Conservation (phyloP, 2,113 vertebrate species). For the Tylochromis polylepis region DNA sequence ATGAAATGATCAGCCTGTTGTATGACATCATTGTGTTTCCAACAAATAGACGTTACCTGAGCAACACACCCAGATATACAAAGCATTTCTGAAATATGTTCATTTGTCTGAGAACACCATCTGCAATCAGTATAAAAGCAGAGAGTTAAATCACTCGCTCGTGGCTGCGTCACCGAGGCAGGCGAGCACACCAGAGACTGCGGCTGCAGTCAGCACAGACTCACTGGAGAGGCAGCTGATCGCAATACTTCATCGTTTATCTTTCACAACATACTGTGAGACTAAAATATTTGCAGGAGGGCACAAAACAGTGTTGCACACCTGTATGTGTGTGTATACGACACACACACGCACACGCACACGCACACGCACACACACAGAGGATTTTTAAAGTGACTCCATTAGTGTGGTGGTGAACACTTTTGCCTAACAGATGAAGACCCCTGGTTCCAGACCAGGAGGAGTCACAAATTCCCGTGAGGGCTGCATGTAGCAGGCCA, state of each 20-base stretch:
- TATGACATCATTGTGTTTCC: not conserved
- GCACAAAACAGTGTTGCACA: fast-evolving
- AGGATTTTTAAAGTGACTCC: fast-evolving
- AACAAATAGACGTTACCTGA: fast-evolving
- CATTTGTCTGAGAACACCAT: not conserved
- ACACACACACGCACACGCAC: no score
- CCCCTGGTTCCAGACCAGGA: fast-evolving
- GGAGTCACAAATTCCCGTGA: not conserved
- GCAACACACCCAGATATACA: fast-evolving
- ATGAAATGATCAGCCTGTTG: fast-evolving
- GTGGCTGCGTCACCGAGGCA: not conserved
- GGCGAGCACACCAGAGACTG: fast-evolving
- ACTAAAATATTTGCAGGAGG: fast-evolving
- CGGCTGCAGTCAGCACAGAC: not conserved
- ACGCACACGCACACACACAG: not conserved
- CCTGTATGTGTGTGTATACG: no score
- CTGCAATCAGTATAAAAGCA: fast-evolving
- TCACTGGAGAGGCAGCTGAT: not conserved
- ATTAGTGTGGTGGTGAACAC: not conserved
- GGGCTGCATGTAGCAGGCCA: not conserved
- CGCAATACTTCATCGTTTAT: fast-evolving
- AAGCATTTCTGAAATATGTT: not conserved
- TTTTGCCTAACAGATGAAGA: not conserved
- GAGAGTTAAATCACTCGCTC: fast-evolving
- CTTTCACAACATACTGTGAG: not conserved